Percentiles rank a stretch among this genome's conserved stretches.
Conservation (phyloP, 2,888 invertebrate species). For the Trissoscelio sp. region DNA sequence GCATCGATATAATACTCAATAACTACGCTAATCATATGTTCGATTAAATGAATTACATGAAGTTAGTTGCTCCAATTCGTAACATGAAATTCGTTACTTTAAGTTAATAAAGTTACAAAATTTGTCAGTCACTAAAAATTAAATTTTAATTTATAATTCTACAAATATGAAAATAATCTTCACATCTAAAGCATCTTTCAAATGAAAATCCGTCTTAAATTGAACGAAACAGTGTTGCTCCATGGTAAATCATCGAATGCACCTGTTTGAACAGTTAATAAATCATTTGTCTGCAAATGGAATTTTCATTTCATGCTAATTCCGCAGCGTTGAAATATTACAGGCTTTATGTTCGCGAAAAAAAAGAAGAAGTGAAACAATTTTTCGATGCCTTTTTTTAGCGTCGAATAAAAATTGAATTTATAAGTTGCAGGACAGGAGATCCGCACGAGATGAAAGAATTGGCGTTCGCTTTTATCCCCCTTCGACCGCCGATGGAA, state of each 20-base stretch:
- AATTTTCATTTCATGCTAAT: constrained; percentile 52
- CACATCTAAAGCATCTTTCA: too few relatives aligned
- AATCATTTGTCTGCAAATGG: constrained; percentile 30
- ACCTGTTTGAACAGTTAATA: constrained; percentile 22
- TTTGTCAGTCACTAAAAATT: too few relatives aligned
- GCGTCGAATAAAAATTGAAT: constrained; percentile 57
- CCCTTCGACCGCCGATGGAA: constrained; percentile 14
- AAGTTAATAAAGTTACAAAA: too few relatives aligned
- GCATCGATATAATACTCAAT: too few relatives aligned
- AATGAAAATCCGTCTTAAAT: too few relatives aligned
- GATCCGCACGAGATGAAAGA: constrained; percentile 46
- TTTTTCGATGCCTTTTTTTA: constrained; percentile 50
- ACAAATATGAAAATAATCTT: too few relatives aligned
- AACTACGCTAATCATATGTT: too few relatives aligned
- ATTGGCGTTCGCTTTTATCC: constrained; percentile 45
- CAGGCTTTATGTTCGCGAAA: constrained; percentile 9
- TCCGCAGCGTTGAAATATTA: constrained; percentile 47
- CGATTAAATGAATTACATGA: too few relatives aligned
- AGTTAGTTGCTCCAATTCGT: too few relatives aligned
- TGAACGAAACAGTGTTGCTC: too few relatives aligned
- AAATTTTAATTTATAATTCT: too few relatives aligned
- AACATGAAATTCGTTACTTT: too few relatives aligned
- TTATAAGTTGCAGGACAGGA: constrained; percentile 59
- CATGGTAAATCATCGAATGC: background rate
- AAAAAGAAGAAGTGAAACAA: constrained; percentile 31